Evolutionary conservation across 2,113 vertebrate genomes (phyloP).

Genomic region (Gallinago media): DNA sequence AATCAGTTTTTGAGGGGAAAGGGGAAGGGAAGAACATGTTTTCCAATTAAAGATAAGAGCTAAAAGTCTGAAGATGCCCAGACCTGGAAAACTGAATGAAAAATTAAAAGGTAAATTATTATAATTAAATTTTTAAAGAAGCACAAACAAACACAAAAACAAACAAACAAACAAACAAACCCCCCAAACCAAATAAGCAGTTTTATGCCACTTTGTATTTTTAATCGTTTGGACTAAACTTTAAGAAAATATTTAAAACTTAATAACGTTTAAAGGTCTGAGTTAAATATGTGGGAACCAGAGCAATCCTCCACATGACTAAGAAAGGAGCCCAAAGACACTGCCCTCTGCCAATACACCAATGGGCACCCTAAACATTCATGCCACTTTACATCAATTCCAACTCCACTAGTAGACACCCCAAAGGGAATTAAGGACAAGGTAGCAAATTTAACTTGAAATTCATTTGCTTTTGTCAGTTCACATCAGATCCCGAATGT

Average conservation of each 20-base stretch:
- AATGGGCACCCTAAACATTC: not conserved
- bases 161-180: too few relatives aligned
- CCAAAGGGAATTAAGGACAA: conserved; percentile 46
- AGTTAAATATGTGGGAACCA: not conserved
- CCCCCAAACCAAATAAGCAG: not conserved
- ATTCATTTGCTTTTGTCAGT: conserved; percentile 44
- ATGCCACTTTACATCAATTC: not conserved
- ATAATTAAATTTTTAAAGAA: not conserved
- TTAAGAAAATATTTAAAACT: not conserved
- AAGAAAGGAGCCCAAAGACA: not conserved
- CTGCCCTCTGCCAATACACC: not conserved
- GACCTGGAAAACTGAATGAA: not conserved
- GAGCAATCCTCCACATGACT: not conserved
- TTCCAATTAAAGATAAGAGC: not conserved
- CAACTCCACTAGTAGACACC: not conserved
- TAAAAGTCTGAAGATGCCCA: not conserved
- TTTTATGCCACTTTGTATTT: not conserved
- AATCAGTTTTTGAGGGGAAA: not conserved
- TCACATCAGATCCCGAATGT: conserved; percentile 24
- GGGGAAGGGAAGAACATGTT: not conserved
- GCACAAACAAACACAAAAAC: too few relatives aligned
- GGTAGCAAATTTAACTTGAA: not conserved
- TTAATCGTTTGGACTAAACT: not conserved
- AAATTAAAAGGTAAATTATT: not conserved
- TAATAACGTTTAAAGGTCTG: not conserved